Conservation (phyloP, 1,140 invertebrate genomes). For the Aphelenchoides fujianensis region DNA sequence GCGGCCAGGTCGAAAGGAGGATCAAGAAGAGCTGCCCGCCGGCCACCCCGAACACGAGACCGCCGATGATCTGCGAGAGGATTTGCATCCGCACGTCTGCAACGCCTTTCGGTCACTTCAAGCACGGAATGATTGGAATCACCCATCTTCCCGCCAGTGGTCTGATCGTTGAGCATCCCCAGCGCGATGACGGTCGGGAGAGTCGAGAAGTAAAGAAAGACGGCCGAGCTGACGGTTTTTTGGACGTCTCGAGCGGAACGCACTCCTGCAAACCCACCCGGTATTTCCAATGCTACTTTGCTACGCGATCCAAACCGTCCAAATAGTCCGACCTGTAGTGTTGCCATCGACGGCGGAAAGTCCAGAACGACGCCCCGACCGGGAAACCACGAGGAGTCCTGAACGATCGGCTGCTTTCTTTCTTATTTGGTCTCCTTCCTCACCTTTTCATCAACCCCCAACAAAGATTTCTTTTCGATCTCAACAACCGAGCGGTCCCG, state of each 20-base stretch:
- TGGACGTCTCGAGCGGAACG: slow-evolving; percentile 60
- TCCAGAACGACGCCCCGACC: slow-evolving; percentile 38
- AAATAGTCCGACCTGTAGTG: slow-evolving; percentile 45
- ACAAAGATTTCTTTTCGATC: slow-evolving; percentile 45
- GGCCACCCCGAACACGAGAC: slow-evolving; percentile 64
- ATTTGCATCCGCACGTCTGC: slow-evolving; percentile 65
- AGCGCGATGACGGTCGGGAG: slow-evolving; percentile 64
- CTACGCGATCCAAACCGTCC: slow-evolving; percentile 40
- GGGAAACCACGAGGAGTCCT: slow-evolving; percentile 19
- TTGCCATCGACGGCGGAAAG: slow-evolving; percentile 31
- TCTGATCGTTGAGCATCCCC: slow-evolving; percentile 64
- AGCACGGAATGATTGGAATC: background rate
- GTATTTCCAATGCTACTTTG: too few species aligned
- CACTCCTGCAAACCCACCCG: slow-evolving; percentile 59
- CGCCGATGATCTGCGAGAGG: slow-evolving; percentile 64
- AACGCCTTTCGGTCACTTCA: too few species aligned
- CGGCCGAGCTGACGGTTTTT: slow-evolving; percentile 64
- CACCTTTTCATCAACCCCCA: too few species aligned
- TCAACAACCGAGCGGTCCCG: slow-evolving; percentile 62
- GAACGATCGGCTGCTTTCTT: too few species aligned
- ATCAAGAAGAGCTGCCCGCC: slow-evolving; percentile 66
- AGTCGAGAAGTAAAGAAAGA: slow-evolving; percentile 66
- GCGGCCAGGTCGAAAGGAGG: slow-evolving; percentile 64
- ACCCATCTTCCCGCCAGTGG: slow-evolving; percentile 64
- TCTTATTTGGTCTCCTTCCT: too few species aligned